phyloP scores from a whole-genome alignment of 2,797 vertebrate species.

The Neosilurus mollespiculum region DNA sequence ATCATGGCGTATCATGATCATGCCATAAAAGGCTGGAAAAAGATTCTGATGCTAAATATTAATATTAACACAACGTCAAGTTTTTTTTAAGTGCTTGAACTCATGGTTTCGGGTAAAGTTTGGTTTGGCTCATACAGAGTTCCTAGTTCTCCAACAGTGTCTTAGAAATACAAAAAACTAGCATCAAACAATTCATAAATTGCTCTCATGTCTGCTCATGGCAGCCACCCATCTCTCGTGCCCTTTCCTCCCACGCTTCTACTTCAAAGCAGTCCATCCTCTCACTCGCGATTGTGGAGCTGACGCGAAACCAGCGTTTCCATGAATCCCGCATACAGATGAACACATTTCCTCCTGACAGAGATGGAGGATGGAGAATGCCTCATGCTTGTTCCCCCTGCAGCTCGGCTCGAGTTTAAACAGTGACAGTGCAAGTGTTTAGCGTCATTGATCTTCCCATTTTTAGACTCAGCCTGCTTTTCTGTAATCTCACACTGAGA shows the following conservation, averaged over 20 bases:
- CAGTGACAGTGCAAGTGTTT: constrained; percentile 14
- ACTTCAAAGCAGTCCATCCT: constrained; percentile 23
- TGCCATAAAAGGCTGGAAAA: background rate
- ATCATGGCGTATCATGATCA: background rate
- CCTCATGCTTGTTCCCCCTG: constrained; percentile 20
- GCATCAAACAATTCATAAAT: constrained; percentile 47
- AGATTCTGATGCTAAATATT: too few relatives aligned
- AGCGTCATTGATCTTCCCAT: constrained; percentile 20
- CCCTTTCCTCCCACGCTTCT: constrained; percentile 27
- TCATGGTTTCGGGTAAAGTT: background rate
- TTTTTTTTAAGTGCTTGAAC: background rate
- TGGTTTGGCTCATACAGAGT: background rate
- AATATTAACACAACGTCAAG: too few relatives aligned
- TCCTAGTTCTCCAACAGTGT: constrained; percentile 1
- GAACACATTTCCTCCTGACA: constrained; percentile 44
- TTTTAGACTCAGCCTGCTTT: constrained; percentile 21
- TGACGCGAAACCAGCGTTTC: constrained; percentile 35
- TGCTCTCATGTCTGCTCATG: constrained; percentile 19
- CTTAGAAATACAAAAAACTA: constrained; percentile 13
- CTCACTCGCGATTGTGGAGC: constrained; percentile 15
- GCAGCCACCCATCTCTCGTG: constrained; percentile 35
- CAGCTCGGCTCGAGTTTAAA: constrained; percentile 8
- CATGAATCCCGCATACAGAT: constrained; percentile 45
- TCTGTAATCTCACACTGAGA: constrained; percentile 18
- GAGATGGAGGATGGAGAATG: constrained; percentile 25